Conservation (phyloP, 2,113 vertebrate species). For the Carlito syrichta region DNA sequence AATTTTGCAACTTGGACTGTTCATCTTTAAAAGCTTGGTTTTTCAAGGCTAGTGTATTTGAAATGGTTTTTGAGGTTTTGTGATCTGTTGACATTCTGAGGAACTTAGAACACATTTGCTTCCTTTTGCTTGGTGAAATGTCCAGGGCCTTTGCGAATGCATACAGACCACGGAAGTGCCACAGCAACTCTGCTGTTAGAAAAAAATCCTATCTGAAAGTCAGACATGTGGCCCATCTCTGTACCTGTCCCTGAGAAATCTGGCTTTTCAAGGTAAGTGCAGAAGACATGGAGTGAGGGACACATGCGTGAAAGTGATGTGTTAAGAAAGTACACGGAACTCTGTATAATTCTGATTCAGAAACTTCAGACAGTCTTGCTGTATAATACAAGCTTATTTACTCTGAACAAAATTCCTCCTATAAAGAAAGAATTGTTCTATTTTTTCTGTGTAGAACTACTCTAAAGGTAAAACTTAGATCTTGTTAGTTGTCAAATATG, state of each 20-base stretch:
- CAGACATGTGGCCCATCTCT: not conserved
- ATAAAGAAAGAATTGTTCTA: not conserved
- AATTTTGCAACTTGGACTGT: not conserved
- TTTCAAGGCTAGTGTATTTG: not conserved
- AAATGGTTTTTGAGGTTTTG: constrained; percentile 70
- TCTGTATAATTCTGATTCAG: not conserved
- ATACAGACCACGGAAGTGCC: accelerated
- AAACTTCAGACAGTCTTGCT: not conserved
- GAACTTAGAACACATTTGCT: constrained; percentile 39
- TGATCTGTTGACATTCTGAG: constrained; percentile 14
- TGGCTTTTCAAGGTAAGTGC: constrained; percentile 44
- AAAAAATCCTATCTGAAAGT: not conserved
- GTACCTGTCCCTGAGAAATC: not conserved
- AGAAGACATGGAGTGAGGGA: not conserved
- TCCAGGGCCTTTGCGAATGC: not conserved
- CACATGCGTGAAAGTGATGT: accelerated
- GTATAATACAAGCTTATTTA: not conserved
- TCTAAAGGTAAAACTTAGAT: not conserved
- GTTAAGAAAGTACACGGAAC: not conserved
- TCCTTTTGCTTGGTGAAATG: constrained; percentile 13
- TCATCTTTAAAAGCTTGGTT: not conserved
- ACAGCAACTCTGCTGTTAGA: not conserved
- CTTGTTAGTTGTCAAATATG: not conserved
- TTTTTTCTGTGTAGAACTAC: not conserved
- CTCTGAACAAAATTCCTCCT: not conserved